Percentiles rank a stretch among this genome's conserved stretches.
These are phyloP conservation scores for Drosophila grimshawi DNA, from an alignment of 1,140 invertebrate genomes.

Conservation along the genomic window DNA sequence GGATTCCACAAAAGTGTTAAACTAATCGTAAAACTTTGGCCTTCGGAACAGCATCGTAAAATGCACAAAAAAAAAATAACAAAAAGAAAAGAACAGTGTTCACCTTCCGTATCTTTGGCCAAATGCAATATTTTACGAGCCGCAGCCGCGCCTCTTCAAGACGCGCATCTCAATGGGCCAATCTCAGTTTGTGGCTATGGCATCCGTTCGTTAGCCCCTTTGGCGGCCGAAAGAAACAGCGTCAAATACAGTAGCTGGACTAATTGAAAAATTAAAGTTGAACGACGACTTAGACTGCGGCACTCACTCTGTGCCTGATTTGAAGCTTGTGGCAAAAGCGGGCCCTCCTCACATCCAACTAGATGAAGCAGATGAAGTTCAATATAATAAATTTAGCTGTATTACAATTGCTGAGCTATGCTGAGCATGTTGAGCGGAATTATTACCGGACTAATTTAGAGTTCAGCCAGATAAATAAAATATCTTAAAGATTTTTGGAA, in stretches of 20 bases:
- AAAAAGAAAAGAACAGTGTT: slow-evolving; percentile 6
- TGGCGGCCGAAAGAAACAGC: slow-evolving; percentile 42
- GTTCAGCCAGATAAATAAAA: too few relatives aligned
- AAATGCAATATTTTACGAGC: slow-evolving; percentile 79
- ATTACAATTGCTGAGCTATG: background rate
- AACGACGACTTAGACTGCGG: background rate
- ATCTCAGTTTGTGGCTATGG: slow-evolving; percentile 1
- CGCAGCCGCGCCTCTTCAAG: slow-evolving; percentile 32
- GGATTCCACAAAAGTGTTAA: slow-evolving; percentile 67
- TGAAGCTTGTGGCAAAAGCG: background rate
- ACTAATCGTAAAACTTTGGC: slow-evolving; percentile 64
- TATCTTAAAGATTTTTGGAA: too few relatives aligned
- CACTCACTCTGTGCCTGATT: background rate
- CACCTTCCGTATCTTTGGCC: slow-evolving; percentile 42
- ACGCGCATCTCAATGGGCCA: slow-evolving; percentile 8
- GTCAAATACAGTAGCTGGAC: slow-evolving; percentile 79
- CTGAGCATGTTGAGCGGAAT: too few relatives aligned
- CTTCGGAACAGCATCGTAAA: slow-evolving; percentile 50
- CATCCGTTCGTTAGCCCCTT: slow-evolving; percentile 54
- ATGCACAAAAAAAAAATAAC: slow-evolving; percentile 58
- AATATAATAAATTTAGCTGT: background rate
- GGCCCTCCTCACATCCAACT: background rate
- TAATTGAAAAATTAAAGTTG: slow-evolving; percentile 81
- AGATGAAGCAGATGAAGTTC: background rate
- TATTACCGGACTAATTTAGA: too few relatives aligned